Conservation (phyloP, 2,113 vertebrate species). For the Microcebus ravelobensis region DNA sequence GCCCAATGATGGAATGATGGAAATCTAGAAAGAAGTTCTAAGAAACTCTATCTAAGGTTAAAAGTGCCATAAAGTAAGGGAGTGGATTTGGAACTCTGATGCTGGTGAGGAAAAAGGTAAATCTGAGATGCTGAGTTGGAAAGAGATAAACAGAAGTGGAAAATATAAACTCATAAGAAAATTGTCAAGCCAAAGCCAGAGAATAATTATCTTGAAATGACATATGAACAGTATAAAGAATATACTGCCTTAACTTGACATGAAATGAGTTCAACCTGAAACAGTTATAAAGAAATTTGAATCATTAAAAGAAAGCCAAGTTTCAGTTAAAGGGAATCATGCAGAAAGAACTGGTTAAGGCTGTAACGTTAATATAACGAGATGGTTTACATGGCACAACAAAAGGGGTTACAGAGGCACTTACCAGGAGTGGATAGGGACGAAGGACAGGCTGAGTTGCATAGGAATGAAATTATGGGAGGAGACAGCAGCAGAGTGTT, state of each 20-base stretch:
- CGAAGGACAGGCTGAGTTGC: not conserved
- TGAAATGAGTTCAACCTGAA: not conserved
- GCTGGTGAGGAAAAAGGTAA: not conserved
- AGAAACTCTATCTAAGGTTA: not conserved
- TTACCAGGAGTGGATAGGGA: not conserved
- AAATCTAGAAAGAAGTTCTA: not conserved
- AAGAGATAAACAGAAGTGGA: not conserved
- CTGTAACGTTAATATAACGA: not conserved
- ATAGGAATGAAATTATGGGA: not conserved
- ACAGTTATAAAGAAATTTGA: not conserved
- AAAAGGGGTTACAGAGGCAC: not conserved
- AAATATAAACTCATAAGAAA: slow-evolving; percentile 21
- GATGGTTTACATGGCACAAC: not conserved
- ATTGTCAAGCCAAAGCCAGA: not conserved
- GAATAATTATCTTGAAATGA: slow-evolving; percentile 27
- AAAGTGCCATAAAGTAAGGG: not conserved
- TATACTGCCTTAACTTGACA: not conserved
- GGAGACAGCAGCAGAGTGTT: not conserved
- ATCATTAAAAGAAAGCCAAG: not conserved
- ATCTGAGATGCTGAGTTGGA: not conserved
- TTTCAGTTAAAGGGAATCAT: not conserved
- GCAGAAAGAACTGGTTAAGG: not conserved
- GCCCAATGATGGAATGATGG: not conserved
- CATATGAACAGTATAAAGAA: not conserved
- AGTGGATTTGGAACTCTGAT: not conserved